Evolutionary conservation across 2,797 vertebrate genomes (phyloP), one percentile per base, ranked within the genome.

Genomic region (Somateria mollissima): DNA sequence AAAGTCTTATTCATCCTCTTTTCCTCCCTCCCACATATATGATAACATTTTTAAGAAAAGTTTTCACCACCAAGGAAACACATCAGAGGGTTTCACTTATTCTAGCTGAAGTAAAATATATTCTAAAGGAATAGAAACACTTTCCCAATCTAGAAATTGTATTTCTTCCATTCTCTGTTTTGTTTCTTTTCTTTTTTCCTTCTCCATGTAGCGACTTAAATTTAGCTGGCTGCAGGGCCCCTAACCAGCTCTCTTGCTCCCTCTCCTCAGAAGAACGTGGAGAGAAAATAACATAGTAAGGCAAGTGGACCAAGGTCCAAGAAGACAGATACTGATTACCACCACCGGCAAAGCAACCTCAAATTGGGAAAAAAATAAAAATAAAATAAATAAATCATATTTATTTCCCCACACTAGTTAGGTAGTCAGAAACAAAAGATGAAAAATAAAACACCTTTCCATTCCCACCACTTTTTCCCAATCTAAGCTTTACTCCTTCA

Each of bases 131-230:
- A 43, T 45, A 43, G 6, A 77, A 28, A 2, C 3, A 15, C 70
- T 89, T 70, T 89, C 62, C 24, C 6, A 66, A 54, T 10, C 36
- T 77, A 58, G 10, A 64, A 49, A 13, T 51, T 11, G 34, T 34
- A 25, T 39, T 57, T 27, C 13, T 72, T 43, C 13, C 27, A 8
- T 34, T 81, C 8, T 60, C 7, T 36, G 1, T 45, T 69, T 12
- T 1, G 1, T 6, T 49, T 15, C 7, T 14, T 36, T 60, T 14
- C 36, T 61, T 61, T 36, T 37, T 39, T 70, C 49, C 69, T 75
- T 13, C 22, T 6, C 17, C 15, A 3, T 7, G 7, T 10, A 2
- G 2, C 43, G 28, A 11, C 1, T 57, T 53, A 66, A 53, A 5
- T 3, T 1, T 37, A 12, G 8, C 28, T 4, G 2, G 7, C 21